Conservation (phyloP, 64 coral and sea anemone species). For the Trachythela sp. region DNA sequence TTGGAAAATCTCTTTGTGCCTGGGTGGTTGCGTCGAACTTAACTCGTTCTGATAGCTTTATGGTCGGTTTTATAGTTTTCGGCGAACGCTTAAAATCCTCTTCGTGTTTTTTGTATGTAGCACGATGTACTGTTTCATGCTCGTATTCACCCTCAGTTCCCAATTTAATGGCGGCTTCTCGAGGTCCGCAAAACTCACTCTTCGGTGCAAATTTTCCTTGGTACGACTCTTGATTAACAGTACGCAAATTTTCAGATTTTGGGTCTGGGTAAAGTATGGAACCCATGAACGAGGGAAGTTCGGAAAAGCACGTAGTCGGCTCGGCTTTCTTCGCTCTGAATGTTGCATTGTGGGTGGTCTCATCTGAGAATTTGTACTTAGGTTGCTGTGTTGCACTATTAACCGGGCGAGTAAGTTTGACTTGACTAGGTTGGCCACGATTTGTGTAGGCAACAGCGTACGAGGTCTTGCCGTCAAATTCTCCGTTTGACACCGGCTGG, state of each 20-base stretch:
- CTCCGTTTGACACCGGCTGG: conserved; percentile 29
- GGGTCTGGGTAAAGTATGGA: conserved; percentile 80
- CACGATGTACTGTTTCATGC: conserved; percentile 60
- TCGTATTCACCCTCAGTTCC: conserved; percentile 82
- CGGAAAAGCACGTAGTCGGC: conserved; percentile 56
- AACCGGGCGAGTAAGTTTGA: conserved; percentile 67
- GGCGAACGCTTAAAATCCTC: conserved; percentile 53
- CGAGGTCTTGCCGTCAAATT: conserved; percentile 69
- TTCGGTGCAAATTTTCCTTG: conserved; percentile 74
- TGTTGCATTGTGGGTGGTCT: conserved; percentile 80
- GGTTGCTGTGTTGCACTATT: conserved; percentile 42
- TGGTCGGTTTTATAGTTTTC: conserved; percentile 43
- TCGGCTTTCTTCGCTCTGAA: conserved; percentile 63
- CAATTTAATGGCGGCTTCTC: conserved; percentile 54
- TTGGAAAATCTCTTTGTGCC: conserved; percentile 87
- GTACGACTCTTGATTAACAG: conserved; percentile 88
- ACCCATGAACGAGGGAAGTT: conserved; percentile 76
- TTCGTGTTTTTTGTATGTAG: conserved; percentile 60
- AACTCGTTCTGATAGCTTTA: conserved; percentile 55
- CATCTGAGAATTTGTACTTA: conserved; percentile 60
- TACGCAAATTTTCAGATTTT: conserved; percentile 54
- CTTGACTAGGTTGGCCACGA: conserved; percentile 46
- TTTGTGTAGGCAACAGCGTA: conserved; percentile 66
- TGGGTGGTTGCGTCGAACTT: conserved; percentile 89
- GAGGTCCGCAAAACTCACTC: conserved; percentile 43